Base-by-base conservation (phyloP, 1,140 invertebrate genomes). In the Ips typographus region DNA sequence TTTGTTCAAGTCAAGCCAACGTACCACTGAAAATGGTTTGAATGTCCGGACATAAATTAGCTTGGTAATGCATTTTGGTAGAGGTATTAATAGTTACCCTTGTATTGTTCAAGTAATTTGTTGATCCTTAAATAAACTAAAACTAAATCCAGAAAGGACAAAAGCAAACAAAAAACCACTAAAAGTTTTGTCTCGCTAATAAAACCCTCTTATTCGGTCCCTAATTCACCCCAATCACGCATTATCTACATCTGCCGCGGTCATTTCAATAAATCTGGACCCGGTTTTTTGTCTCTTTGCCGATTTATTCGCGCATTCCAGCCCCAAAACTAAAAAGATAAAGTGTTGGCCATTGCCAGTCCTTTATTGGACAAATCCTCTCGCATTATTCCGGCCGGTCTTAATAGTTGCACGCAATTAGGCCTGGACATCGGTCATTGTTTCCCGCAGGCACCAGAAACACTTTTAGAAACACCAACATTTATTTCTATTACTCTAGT, bases 191-290 rank as follows among this genome's bases (percentile, higher is more conserved):
- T 63, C 53, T 63, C 47, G 5, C 40, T 39, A 63, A 63, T 63
- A 63, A 63, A 63, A 63, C n/a, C 37, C 61, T 51, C 40, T 63
- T 63, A 63, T 51, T 37, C 47, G 47, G 47, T 49, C 49, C 44
- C 53, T 52, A 65, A 41, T 65, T 52, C 7, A 41, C 62, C 62
- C 62, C 62, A 56, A 55, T 65, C 62, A 65, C 52, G 51, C 64
- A 66, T 66, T 66, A 66, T 59, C 64, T 66, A 58, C 64, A 66
- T 66, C 64, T 66, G 64, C 38, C 47, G 44, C 39, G 64, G 64
- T 66, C 64, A 66, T 66, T 66, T 66, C 64, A 66, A 66, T 66
- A 66, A 66, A 66, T 66, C 64, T 66, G 64, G 7, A 39, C 41
- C 41, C n/a, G 55, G 5, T 47, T 66, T 66, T 66, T 66, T 57